Evolutionary conservation across 2,113 vertebrate genomes (phyloP).

Genomic region (Xiphophorus couchianus): DNA sequence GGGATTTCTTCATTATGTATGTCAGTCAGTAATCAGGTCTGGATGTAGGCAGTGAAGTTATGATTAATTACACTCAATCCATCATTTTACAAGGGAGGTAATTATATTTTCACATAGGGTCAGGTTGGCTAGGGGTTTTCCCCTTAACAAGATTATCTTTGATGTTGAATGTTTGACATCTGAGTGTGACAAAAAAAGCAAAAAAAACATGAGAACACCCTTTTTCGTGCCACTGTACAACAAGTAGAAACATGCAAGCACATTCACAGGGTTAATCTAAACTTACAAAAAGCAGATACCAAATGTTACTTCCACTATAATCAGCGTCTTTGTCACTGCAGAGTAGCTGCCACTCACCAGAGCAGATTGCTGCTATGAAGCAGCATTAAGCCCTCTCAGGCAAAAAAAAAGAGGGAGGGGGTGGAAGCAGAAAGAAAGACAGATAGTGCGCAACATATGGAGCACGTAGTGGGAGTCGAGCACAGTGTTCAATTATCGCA

Average conservation of each 20-base stretch:
- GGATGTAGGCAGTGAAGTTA: too few relatives aligned
- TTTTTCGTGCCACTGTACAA: neutral
- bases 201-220: neutral
- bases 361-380: conserved; percentile 76
- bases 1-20: too few relatives aligned
- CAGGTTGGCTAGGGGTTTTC: neutral
- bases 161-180: neutral
- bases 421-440: conserved; percentile 52
- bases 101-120: too few relatives aligned
- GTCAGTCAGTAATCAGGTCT: too few relatives aligned
- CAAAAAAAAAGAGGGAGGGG: conserved; percentile 35
- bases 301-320: conserved; percentile 41
- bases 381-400: conserved; percentile 77
- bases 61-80: too few relatives aligned
- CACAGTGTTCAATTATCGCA: conserved; percentile 76
- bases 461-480: conserved; percentile 69
- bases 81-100: too few relatives aligned
- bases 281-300: conserved; percentile 27
- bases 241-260: conserved; percentile 1
- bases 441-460: conserved; percentile 66
- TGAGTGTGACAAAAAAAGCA: conserved; percentile 1
- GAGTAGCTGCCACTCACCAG: conserved; percentile 66
- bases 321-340: conserved; percentile 46
- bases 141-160: neutral
- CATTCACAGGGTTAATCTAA: conserved; percentile 41